These are phyloP conservation scores for Stictonetta naevosa DNA, from an alignment of 2,113 vertebrate genomes.

Conservation along the genomic window DNA sequence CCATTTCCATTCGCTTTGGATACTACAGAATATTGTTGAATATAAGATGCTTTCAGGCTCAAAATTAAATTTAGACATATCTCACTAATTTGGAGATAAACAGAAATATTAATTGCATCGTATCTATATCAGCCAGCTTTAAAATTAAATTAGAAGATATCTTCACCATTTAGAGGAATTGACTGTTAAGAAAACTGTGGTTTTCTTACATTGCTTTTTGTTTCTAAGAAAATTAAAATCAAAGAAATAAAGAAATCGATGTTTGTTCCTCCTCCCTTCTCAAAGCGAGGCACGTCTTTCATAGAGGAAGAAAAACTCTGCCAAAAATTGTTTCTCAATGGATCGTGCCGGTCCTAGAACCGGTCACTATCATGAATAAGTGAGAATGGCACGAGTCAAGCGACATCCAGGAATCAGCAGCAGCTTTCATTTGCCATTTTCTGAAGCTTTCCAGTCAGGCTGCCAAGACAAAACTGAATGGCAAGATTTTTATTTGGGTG, in stretches of 20 bases:
- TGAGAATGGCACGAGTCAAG: constrained; percentile 13
- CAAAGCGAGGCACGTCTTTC: rapidly evolving
- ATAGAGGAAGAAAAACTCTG: neutral
- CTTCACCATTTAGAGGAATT: neutral
- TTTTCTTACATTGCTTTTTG: neutral
- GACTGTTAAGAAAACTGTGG: neutral
- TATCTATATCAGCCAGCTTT: neutral
- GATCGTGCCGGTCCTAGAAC: neutral
- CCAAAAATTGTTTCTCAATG: neutral
- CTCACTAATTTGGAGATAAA: neutral
- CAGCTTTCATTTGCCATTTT: neutral
- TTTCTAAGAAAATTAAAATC: neutral
- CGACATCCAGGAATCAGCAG: neutral
- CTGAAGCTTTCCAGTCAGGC: neutral
- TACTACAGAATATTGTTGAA: neutral
- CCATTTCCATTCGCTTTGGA: neutral
- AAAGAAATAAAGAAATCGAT: neutral
- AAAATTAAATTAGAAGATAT: neutral
- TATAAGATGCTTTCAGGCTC: neutral
- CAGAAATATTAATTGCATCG: constrained; percentile 13
- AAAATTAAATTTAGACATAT: neutral
- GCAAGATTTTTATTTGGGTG: neutral
- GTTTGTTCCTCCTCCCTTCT: neutral
- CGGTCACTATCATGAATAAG: neutral
- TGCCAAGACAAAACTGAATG: neutral